Conservation (phyloP, 2,888 invertebrate species). For the Polydrusus pterygomalis region DNA sequence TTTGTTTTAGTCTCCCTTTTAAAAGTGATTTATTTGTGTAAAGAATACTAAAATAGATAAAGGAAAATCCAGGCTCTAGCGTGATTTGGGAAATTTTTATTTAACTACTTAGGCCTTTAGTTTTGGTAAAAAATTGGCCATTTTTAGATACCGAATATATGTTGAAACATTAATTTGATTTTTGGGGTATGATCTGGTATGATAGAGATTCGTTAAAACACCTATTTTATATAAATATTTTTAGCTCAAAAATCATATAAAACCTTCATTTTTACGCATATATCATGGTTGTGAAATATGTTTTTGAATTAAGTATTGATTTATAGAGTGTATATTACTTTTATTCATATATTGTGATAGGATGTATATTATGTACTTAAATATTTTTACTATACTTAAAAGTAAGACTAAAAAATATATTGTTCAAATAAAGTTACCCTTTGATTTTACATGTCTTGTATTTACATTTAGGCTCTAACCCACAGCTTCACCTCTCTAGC, state of each 20-base stretch:
- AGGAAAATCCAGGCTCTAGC: no score
- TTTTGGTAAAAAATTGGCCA: neutral
- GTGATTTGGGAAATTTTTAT: neutral
- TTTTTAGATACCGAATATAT: no score
- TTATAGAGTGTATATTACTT: conserved; percentile 41
- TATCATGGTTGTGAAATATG: conserved; percentile 50
- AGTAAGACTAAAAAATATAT: conserved; percentile 30
- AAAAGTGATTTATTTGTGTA: neutral
- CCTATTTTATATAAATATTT: neutral
- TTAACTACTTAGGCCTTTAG: neutral
- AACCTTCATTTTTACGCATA: conserved; percentile 30
- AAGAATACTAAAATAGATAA: neutral
- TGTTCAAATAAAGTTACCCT: conserved; percentile 27
- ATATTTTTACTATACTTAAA: conserved; percentile 54
- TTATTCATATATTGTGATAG: conserved; percentile 52
- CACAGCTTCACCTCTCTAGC: no score
- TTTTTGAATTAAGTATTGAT: conserved; percentile 11
- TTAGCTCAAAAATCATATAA: neutral
- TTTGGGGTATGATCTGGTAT: no score
- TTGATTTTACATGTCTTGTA: neutral
- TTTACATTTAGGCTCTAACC: no score
- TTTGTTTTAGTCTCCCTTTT: neutral
- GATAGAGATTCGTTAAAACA: no score
- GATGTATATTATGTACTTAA: conserved; percentile 57
- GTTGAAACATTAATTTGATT: no score